These are phyloP conservation scores for Gymnoscopelus microlampas DNA, from an alignment of 2,797 vertebrate genomes.

Conservation along the genomic window DNA sequence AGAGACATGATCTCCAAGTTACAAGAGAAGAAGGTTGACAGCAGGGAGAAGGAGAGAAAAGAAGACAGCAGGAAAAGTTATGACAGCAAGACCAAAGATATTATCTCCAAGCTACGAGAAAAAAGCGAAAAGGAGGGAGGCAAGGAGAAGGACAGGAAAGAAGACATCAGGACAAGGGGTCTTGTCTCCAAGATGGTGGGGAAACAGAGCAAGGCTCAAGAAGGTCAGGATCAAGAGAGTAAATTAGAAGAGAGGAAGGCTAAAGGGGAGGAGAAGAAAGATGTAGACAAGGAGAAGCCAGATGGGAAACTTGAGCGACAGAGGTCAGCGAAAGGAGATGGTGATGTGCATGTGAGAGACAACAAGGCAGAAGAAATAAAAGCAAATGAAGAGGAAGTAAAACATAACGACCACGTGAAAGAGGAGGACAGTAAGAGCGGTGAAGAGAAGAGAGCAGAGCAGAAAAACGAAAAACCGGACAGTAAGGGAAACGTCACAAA, in stretches of 20 bases:
- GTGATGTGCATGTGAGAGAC: conserved; percentile 44
- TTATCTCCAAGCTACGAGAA: conserved; percentile 79
- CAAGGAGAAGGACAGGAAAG: conserved; percentile 82
- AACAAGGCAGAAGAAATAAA: conserved; percentile 67
- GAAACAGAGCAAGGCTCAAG: conserved; percentile 79
- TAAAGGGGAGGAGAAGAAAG: conserved; percentile 60
- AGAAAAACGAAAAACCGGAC: conserved; percentile 54
- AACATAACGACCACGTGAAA: conserved; percentile 59
- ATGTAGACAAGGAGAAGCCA: conserved; percentile 52
- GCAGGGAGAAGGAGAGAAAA: conserved; percentile 73
- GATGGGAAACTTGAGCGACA: conserved; percentile 56
- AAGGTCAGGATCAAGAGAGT: conserved; percentile 74
- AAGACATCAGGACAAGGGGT: conserved; percentile 78
- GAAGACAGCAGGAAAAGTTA: conserved; percentile 75
- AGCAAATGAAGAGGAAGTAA: conserved; percentile 60
- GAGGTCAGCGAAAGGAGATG: conserved; percentile 46
- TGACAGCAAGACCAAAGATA: conserved; percentile 80
- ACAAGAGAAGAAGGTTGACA: conserved; percentile 77
- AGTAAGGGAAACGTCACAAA: conserved; percentile 57
- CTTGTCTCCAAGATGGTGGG: conserved; percentile 80
- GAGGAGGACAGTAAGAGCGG: conserved; percentile 50
- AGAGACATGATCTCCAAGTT: conserved; percentile 82
- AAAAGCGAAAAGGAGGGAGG: conserved; percentile 74
- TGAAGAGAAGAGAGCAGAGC: conserved; percentile 47
- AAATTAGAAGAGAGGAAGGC: conserved; percentile 65